Evolutionary conservation across 2,888 invertebrate species (phyloP), one percentile per base, ranked within the genome.

Genomic region (Eristalinus aeneus): DNA sequence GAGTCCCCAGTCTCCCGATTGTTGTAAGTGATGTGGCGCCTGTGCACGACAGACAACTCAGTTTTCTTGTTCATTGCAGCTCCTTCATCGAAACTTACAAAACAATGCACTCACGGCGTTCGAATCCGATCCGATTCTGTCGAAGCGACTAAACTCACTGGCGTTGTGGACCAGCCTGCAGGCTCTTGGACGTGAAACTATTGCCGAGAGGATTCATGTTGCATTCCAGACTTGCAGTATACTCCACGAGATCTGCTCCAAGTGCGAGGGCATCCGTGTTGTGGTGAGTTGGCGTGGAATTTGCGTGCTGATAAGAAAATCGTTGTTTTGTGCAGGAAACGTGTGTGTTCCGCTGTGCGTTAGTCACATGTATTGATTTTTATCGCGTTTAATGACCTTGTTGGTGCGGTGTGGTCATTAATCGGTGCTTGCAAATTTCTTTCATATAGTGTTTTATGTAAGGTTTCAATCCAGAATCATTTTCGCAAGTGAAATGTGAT

Each of bases 1-100:
- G 98, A 9, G 95, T 98, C 72, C 97, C 98, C 1, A 97, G 97
- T 22, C 92, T 98, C 80, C 98, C 98, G 1, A 96, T 96, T 93
- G 96, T 97, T 90, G 98, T 98, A 96, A 96, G 96, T 96, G 95
- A 31, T 9, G 10, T 23, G 16, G 16, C n/a, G 3, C 85, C 54
- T 23, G 4, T 72, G 39, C 23, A 54, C 8, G 22, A 4, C 90
- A 90, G 0, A 88, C 90, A 64, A 91, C 2, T 12, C 32, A 10
- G 64, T 34, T 10, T 9, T 36, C 3, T 74, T 23, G 69, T 20
- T 54, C 1, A 34, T 81, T 82, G 8, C 77, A 92, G 92, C 89
- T 93, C 20, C 88, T 93, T 31, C 92, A 93, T 89, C 90, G 92
- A 23, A 92, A 92, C 75, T 88, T 93, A 65, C 91, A 91, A 88